Percentiles rank a stretch among this genome's conserved stretches.
These are phyloP conservation scores for Synergus umbraculus DNA, from an alignment of 2,888 invertebrate species.

Conservation along the genomic window DNA sequence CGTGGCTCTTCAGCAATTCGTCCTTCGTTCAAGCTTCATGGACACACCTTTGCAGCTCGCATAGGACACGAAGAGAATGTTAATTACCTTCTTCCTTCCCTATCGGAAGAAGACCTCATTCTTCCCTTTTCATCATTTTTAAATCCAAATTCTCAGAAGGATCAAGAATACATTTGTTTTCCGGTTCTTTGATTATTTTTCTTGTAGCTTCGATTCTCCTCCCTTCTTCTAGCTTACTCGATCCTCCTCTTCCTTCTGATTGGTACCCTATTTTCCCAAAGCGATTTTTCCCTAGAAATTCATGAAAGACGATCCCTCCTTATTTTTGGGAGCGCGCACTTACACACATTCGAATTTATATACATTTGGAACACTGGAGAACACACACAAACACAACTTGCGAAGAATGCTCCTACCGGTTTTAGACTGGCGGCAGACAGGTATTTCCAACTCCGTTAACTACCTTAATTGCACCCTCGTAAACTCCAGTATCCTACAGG, in stretches of 20 bases:
- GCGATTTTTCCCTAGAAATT: constrained; percentile 37
- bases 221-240: background rate
- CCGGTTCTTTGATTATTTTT: constrained; percentile 18
- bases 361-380: constrained; percentile 24
- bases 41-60: constrained; percentile 57
- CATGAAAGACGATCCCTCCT: constrained; percentile 39
- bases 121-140: constrained; percentile 19
- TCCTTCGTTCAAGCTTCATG: constrained; percentile 47
- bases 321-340: constrained; percentile 28
- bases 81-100: constrained; percentile 39
- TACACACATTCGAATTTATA: constrained; percentile 8
- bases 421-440: constrained; percentile 68
- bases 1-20: constrained; percentile 62
- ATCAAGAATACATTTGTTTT: background rate
- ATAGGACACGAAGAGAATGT: constrained; percentile 52
- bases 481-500: constrained; percentile 33
- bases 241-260: constrained; percentile 4
- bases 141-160: constrained; percentile 25
- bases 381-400: constrained; percentile 45
- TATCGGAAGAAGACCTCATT: constrained; percentile 31
- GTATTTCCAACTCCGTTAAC: constrained; percentile 71
- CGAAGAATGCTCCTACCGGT: constrained; percentile 69
- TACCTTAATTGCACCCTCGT: constrained; percentile 65
- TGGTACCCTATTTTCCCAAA: constrained; percentile 25
- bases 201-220: background rate